Base-by-base conservation (phyloP, 2,113 vertebrate genomes). In the Cinclus cinclus region DNA sequence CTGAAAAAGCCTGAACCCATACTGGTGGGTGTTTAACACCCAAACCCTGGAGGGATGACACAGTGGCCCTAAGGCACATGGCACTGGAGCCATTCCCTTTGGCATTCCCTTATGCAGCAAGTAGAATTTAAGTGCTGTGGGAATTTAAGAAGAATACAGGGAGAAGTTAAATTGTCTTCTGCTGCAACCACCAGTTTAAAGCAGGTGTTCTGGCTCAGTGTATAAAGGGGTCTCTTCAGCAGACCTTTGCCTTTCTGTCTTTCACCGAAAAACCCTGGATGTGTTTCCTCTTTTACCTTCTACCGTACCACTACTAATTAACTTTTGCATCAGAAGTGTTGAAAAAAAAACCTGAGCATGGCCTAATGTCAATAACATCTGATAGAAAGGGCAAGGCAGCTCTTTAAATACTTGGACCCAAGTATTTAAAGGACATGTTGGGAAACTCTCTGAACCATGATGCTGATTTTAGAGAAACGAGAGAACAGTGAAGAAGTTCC, bases 41-140 rank as follows among this genome's bases (percentile, higher is more conserved):
- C 1, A 16, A 49, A 37, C 10, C 50, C 59, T 50, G 64, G 55
- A 55, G 49, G 41, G 13, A 4, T 64, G 41, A 11, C 58, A 62
- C 1, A 3, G 5, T 62, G 22, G 7, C 64, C 37, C 13, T 7
- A 5, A 35, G 59, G 44, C 64, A 69, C 27, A 5, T 5, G 31
- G 33, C 28, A 33, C 6, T 2, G 1, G 15, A 3, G 50, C 0
- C 6, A 0, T 63, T 71, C 62, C 42, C 20, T 78, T 28, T 63
- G 50, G 15, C 13, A 10, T 64, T 47, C 14, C 37, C 49, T 22
- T 35, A 6, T 17, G 62, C 41, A 64, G 35, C 18, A 68, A 33
- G 28, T 4, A 14, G 5, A n/a, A 8, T 31, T 52, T 52, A 52
- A 2, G 9, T 69, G 15, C 27, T 68, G 31, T 13, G 13, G 65